Evolutionary conservation across 1,140 invertebrate species (phyloP).

Genomic region (Drosophila sp.): DNA sequence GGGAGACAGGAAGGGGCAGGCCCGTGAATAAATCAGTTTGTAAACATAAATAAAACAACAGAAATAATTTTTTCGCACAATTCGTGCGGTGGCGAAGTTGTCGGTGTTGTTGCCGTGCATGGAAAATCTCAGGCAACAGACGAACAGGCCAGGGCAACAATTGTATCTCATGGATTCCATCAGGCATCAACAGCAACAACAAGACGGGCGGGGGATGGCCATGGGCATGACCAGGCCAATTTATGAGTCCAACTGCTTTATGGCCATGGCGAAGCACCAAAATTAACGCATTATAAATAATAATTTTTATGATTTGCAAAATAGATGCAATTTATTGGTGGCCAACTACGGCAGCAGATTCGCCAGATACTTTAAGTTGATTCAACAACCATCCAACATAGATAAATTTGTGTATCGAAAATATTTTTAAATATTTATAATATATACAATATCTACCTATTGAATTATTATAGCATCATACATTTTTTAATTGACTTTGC

Average conservation of each 20-base stretch:
- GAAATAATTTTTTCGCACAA: conserved; percentile 66
- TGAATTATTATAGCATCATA: no score
- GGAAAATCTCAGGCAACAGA: conserved; percentile 52
- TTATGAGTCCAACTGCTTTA: conserved; percentile 65
- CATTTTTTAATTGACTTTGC: neutral
- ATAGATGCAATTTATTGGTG: conserved; percentile 52
- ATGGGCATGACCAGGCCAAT: conserved; percentile 41
- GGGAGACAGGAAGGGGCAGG: conserved; percentile 1
- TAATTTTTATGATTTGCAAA: conserved; percentile 71
- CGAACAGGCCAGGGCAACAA: conserved; percentile 7
- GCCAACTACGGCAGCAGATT: conserved; percentile 23
- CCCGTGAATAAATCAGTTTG: conserved; percentile 70
- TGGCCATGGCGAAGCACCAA: conserved; percentile 43
- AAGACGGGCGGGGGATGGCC: neutral
- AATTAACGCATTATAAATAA: conserved; percentile 70
- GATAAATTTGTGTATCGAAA: neutral
- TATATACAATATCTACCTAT: no score
- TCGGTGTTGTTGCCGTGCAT: conserved; percentile 33
- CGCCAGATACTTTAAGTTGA: conserved; percentile 10
- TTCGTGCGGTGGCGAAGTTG: conserved; percentile 44
- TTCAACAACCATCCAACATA: conserved; percentile 2
- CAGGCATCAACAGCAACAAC: conserved; percentile 5
- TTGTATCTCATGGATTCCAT: conserved; percentile 52
- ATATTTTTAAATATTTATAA: no score
- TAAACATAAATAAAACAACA: conserved; percentile 77